Percentiles rank a stretch among this genome's conserved stretches.
These are phyloP conservation scores for Hylyphantes graminicola DNA, from an alignment of 1,140 invertebrate genomes.

Conservation along the genomic window DNA sequence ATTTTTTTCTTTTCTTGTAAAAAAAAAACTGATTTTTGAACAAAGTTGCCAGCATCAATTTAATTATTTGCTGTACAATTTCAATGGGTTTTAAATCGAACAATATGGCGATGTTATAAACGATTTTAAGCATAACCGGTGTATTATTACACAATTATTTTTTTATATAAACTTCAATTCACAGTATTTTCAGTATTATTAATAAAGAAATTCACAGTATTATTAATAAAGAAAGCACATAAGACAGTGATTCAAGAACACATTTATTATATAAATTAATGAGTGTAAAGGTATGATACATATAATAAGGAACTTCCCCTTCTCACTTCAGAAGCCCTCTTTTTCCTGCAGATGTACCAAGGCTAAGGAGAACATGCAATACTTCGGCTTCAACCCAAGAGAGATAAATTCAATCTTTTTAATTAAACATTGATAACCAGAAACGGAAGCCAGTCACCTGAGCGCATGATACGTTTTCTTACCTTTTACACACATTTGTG, in stretches of 20 bases:
- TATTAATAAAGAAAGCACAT: neutral
- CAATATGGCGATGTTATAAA: too few relatives aligned
- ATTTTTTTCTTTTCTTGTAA: too few relatives aligned
- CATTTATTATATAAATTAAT: constrained; percentile 57
- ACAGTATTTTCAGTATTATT: too few relatives aligned
- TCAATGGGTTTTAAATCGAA: too few relatives aligned
- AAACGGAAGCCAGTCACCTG: constrained; percentile 60
- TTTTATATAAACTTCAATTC: neutral
- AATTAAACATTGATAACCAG: constrained; percentile 25
- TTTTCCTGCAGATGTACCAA: constrained; percentile 46
- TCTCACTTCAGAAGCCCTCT: constrained; percentile 38
- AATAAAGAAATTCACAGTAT: neutral
- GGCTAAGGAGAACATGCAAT: constrained; percentile 49
- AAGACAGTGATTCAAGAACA: constrained; percentile 37
- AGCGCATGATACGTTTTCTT: constrained; percentile 54
- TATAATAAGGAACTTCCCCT: constrained; percentile 51
- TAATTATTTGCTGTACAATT: too few relatives aligned
- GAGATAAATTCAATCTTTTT: constrained; percentile 15
- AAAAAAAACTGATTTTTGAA: too few relatives aligned
- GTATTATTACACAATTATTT: too few relatives aligned
- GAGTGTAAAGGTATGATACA: constrained; percentile 53
- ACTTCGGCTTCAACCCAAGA: constrained; percentile 43
- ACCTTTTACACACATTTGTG: constrained; percentile 53
- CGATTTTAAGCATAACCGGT: too few relatives aligned
- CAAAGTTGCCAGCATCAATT: too few relatives aligned